phyloP scores from a whole-genome alignment of 2,797 vertebrate genomes.

The Chaetophractus vellerosus region DNA sequence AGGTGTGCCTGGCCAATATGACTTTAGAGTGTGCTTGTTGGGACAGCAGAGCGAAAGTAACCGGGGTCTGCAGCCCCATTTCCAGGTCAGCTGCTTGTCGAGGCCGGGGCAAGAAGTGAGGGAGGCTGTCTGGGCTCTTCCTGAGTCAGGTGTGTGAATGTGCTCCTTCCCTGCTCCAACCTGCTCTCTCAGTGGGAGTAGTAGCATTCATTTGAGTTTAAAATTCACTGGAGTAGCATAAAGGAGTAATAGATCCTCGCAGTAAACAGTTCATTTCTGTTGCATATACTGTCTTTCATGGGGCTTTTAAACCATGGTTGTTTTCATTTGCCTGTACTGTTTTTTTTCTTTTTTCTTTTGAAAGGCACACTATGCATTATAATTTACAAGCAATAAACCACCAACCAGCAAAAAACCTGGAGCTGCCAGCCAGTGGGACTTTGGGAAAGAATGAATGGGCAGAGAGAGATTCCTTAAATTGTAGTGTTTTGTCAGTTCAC shows the following conservation, averaged over 20 bases:
- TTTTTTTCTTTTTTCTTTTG: neutral
- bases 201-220: neutral
- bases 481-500: slow-evolving; percentile 33
- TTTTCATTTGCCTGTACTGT: slow-evolving; percentile 51
- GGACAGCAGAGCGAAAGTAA: neutral
- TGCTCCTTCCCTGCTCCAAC: neutral
- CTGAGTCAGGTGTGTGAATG: slow-evolving; percentile 6
- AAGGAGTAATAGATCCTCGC: slow-evolving; percentile 36
- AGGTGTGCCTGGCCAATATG: neutral
- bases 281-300: slow-evolving; percentile 22
- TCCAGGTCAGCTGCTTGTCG: neutral
- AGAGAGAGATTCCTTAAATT: slow-evolving; percentile 40
- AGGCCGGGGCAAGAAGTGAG: neutral
- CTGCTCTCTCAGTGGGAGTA: neutral
- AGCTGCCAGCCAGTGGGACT: neutral
- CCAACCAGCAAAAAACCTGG: neutral
- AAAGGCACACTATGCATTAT: neutral
- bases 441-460: slow-evolving; percentile 67
- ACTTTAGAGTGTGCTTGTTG: neutral
- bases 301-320: slow-evolving; percentile 46
- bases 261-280: slow-evolving; percentile 15
- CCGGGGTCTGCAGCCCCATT: neutral
- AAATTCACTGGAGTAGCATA: slow-evolving; percentile 30
- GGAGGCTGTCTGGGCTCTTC: neutral
- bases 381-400: slow-evolving; percentile 63